Base-by-base conservation (phyloP, 2,797 vertebrate species). In the Acanthiza pusilla region DNA sequence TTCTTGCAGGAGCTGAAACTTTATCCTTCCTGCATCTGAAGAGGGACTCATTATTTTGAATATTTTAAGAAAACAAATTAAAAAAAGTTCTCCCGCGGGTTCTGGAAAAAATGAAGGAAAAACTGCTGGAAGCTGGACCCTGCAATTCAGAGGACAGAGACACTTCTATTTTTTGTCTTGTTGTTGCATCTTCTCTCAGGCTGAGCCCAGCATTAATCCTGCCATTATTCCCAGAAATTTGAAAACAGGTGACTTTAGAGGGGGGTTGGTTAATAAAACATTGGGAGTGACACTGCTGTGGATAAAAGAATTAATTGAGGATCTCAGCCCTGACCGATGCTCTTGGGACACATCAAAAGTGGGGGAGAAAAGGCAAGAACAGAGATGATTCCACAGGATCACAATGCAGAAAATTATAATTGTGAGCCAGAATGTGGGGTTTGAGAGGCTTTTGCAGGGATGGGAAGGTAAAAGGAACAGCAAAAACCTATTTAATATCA, bases 51-150 rank as follows among this genome's bases (percentile, higher is more conserved):
- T 85, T 83, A 87, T 85, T 71, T 45, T 0, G 18, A 88, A 53
- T 83, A 66, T 63, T 96, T 94, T 91, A 92, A 91, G 92, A 91
- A 89, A 95, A 79, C 29, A 91, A 91, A 87, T 91, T 68, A 6
- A 21, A 85, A 91, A 91, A 85, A 43, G 40, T 16, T 76, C 72
- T 71, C 60, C 11, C 2, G 60, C 13, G 53, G 16, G 23, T 93
- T 85, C 89, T 88, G 87, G 88, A 87, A 91, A 94, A 88, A 67
- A 29, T 20, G 47, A 78, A 93, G 85, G 89, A 74, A 82, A 83
- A 85, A 8, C 45, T 82, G 65, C 61, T 63, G 75, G 22, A 67
- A 51, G 62, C 68, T 88, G 82, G 65, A 11, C 26, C 70, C 40
- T 60, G 62, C 32, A 45, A 8, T 2, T 17, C 18, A 79, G 57